Evolutionary conservation across 1,140 invertebrate genomes (phyloP).

Genomic region (Daktulosphaira vitifoliae): DNA sequence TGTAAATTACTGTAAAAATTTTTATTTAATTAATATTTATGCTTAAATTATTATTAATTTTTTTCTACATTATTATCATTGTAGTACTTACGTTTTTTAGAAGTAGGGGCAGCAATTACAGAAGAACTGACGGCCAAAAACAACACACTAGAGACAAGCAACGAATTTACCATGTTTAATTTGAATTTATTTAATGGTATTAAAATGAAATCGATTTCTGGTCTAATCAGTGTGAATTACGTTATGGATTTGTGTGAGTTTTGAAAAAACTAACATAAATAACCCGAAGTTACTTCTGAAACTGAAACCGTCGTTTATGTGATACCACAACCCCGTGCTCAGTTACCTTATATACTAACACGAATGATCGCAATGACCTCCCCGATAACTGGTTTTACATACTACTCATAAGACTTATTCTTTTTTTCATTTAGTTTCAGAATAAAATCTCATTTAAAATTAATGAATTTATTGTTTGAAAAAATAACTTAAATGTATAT

Average conservation of each 20-base stretch:
- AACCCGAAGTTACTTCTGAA: constrained; percentile 21
- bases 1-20: too few species aligned
- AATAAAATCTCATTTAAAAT: too few species aligned
- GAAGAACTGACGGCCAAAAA: constrained; percentile 30
- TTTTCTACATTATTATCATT: too few species aligned
- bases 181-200: neutral
- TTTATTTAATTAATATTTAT: too few species aligned
- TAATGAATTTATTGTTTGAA: too few species aligned
- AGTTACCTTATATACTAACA: neutral
- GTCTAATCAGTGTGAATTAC: neutral
- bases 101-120: constrained; percentile 15
- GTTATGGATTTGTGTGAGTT: neutral
- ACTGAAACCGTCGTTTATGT: constrained; percentile 29
- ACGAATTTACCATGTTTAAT: constrained; percentile 28
- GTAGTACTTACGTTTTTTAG: constrained; percentile 20
- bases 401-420: too few species aligned
- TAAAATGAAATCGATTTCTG: constrained; percentile 16
- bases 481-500: too few species aligned
- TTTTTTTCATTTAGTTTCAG: too few species aligned
- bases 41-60: too few species aligned
- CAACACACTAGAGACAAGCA: constrained; percentile 20
- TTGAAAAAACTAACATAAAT: constrained; percentile 18
- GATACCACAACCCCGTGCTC: constrained; percentile 18
- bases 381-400: neutral
- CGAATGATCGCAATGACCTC: constrained; percentile 3